phyloP scores from a whole-genome alignment of 2,888 invertebrate genomes.

The Tiliacea citrago region DNA sequence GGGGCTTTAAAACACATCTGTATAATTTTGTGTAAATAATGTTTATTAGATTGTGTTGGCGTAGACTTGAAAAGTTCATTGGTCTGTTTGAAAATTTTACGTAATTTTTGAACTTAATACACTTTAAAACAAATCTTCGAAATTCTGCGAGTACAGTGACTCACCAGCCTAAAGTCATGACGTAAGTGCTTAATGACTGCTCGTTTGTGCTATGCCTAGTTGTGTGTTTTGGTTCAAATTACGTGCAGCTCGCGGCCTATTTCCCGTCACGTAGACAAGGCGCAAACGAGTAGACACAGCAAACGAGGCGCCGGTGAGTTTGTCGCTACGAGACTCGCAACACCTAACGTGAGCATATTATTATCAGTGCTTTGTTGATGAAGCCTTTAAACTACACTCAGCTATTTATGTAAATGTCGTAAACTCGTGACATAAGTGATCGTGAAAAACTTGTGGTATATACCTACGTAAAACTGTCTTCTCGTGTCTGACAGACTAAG shows the following conservation, averaged over 20 bases:
- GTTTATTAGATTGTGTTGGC: slow-evolving; percentile 37
- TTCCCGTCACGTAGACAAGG: slow-evolving; percentile 79
- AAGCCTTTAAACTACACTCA: slow-evolving; percentile 1
- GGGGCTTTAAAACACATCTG: slow-evolving; percentile 57
- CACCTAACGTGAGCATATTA: slow-evolving; percentile 54
- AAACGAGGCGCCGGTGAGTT: slow-evolving; percentile 71
- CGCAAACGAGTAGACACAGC: slow-evolving; percentile 76
- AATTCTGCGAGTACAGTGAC: slow-evolving; percentile 5
- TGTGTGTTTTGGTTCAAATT: slow-evolving; percentile 66
- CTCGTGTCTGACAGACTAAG: background rate
- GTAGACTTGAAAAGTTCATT: slow-evolving; percentile 8
- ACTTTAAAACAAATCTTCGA: background rate
- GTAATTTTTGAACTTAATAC: background rate
- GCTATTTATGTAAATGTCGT: background rate
- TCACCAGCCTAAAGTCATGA: slow-evolving; percentile 39
- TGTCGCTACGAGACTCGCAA: slow-evolving; percentile 44
- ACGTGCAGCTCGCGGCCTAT: slow-evolving; percentile 73
- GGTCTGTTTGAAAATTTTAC: background rate
- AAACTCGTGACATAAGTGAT: background rate
- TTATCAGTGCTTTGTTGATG: slow-evolving; percentile 48
- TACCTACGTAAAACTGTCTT: slow-evolving; percentile 6
- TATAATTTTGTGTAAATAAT: slow-evolving; percentile 53
- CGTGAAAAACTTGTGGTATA: background rate
- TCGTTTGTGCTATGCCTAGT: slow-evolving; percentile 59
- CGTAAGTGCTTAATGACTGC: slow-evolving; percentile 52